A percentile compares a stretch with the other conserved stretches of the same genome.
These are phyloP conservation scores for Cetoscarus ocellatus DNA, from an alignment of 2,797 vertebrate species.

Conservation along the genomic window DNA sequence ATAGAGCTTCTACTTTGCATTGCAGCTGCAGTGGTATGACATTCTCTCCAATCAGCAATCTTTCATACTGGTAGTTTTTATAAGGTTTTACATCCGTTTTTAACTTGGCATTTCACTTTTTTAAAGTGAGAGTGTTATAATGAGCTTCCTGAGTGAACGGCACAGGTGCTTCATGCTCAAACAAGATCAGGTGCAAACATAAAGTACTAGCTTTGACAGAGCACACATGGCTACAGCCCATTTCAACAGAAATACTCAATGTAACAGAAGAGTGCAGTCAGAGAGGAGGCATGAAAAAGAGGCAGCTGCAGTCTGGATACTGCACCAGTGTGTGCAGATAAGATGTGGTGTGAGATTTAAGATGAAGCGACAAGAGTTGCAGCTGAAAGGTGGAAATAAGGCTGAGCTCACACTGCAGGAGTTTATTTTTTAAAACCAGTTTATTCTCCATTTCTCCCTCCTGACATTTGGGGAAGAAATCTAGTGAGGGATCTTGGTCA, in stretches of 20 bases:
- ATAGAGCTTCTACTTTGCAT: too few relatives aligned
- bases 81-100: neutral
- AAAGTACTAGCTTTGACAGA: slow-evolving; percentile 24
- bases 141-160: slow-evolving; percentile 34
- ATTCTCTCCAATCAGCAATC: neutral
- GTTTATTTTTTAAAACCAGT: neutral
- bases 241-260: slow-evolving; percentile 40
- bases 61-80: slow-evolving; percentile 12
- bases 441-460: neutral
- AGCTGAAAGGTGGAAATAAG: slow-evolving; percentile 35
- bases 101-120: slow-evolving; percentile 7
- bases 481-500: neutral
- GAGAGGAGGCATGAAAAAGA: slow-evolving; percentile 1
- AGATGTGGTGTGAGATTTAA: slow-evolving; percentile 39
- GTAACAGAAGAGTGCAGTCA: slow-evolving; percentile 46
- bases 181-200: slow-evolving; percentile 42
- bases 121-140: slow-evolving; percentile 3
- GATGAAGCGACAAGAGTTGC: slow-evolving; percentile 33
- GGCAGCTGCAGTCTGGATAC: slow-evolving; percentile 43
- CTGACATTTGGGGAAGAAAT: neutral
- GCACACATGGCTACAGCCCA: slow-evolving; percentile 31
- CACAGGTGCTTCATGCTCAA: slow-evolving; percentile 60
- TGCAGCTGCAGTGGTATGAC: too few relatives aligned
- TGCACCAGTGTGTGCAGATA: slow-evolving; percentile 47
- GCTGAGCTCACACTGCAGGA: slow-evolving; percentile 1